These are phyloP conservation scores for Zonotrichia leucophrys DNA, from an alignment of 2,113 vertebrate species.

Conservation along the genomic window DNA sequence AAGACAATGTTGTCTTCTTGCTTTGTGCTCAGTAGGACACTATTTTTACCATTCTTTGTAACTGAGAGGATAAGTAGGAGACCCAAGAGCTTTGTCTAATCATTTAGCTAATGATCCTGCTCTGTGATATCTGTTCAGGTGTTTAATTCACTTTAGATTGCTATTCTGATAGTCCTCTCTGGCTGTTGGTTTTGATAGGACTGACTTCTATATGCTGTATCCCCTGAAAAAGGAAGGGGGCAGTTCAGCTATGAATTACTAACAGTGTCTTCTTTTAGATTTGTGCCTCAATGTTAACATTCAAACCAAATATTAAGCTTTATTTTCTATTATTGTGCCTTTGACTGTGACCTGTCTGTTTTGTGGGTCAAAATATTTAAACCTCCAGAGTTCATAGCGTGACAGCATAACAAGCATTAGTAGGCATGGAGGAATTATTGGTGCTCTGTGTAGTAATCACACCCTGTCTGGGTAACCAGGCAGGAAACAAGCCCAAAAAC, in stretches of 20 bases:
- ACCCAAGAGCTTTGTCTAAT: conserved; percentile 27
- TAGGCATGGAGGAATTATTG: not conserved
- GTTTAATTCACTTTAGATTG: conserved; percentile 44
- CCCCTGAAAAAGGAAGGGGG: not conserved
- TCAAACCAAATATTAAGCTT: not conserved
- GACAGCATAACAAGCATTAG: not conserved
- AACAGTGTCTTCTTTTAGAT: not conserved
- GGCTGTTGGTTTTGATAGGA: conserved; percentile 23
- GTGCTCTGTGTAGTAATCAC: not conserved
- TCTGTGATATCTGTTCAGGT: conserved; percentile 27
- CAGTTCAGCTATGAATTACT: not conserved
- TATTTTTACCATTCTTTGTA: conserved; percentile 2
- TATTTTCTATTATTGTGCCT: not conserved
- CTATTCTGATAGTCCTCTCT: conserved; percentile 11
- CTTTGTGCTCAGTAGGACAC: not conserved
- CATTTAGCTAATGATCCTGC: conserved; percentile 47
- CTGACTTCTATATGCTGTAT: not conserved
- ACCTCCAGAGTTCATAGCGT: not conserved
- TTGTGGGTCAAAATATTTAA: not conserved
- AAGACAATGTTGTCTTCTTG: not conserved
- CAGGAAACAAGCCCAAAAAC: not conserved
- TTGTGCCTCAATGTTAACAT: not conserved
- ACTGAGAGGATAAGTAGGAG: not conserved
- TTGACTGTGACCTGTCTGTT: not conserved
- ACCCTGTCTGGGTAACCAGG: not conserved